These are phyloP conservation scores for Aramus guarauna DNA, from an alignment of 2,113 vertebrate genomes.

Conservation along the genomic window DNA sequence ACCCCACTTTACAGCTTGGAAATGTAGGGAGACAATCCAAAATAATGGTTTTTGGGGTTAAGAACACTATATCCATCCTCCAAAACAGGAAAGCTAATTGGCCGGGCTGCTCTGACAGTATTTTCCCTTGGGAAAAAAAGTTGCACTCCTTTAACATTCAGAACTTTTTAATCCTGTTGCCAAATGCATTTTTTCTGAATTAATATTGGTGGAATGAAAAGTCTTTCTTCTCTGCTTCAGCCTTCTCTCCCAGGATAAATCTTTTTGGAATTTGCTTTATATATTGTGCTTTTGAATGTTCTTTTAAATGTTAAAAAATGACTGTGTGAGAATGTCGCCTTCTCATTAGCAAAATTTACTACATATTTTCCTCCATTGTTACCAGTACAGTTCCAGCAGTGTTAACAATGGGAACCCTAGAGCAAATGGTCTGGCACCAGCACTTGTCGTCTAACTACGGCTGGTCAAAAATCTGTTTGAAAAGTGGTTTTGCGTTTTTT, in stretches of 20 bases:
- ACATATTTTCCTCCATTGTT: conserved; percentile 66
- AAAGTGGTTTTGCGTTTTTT: background rate
- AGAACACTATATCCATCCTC: background rate
- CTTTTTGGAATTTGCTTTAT: conserved; percentile 51
- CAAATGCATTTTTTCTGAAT: conserved; percentile 25
- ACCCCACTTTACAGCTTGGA: background rate
- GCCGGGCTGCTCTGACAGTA: background rate
- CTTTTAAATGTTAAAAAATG: conserved; percentile 54
- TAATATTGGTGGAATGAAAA: conserved; percentile 38
- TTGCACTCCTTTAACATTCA: background rate
- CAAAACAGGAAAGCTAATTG: conserved; percentile 17
- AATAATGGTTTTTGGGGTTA: background rate
- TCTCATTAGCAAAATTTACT: conserved; percentile 57
- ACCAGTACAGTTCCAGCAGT: conserved; percentile 40
- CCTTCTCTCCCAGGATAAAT: conserved; percentile 45
- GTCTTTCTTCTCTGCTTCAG: conserved; percentile 38
- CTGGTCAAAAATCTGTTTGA: conserved; percentile 50
- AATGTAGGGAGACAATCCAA: background rate
- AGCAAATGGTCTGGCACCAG: conserved; percentile 66
- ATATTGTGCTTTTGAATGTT: conserved; percentile 54
- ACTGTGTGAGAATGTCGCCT: conserved; percentile 47
- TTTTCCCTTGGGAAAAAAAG: conserved; percentile 7
- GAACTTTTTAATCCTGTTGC: conserved; percentile 21
- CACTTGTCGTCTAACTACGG: conserved; percentile 45
- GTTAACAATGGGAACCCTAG: conserved; percentile 65